Percentiles rank a stretch among this genome's conserved stretches.
These are phyloP conservation scores for Zaprionus obscuricornis DNA, from an alignment of 2,888 invertebrate species.

Conservation along the genomic window DNA sequence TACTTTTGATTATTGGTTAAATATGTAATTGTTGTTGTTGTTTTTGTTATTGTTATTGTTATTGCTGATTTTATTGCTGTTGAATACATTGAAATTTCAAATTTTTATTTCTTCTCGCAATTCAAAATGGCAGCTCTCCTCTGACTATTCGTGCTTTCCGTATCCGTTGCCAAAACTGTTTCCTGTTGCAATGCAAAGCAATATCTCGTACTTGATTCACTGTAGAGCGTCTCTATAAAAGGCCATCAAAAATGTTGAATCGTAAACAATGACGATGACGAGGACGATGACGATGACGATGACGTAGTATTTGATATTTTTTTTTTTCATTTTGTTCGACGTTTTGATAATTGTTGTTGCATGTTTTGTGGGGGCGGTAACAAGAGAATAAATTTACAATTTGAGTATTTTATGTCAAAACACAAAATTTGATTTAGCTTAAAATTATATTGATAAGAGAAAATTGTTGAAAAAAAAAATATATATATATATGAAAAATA, in stretches of 20 bases:
- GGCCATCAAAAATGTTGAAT: no score
- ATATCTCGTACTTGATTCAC: conserved; percentile 73
- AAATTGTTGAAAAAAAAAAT: conserved; percentile 39
- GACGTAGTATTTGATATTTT: no score
- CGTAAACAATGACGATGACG: neutral
- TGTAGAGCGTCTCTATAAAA: conserved; percentile 70
- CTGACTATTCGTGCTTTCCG: conserved; percentile 29
- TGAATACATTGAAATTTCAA: no score
- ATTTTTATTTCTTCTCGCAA: conserved; percentile 65
- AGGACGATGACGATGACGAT: neutral
- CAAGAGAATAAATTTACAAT: conserved; percentile 68
- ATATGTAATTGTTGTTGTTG: conserved; percentile 49
- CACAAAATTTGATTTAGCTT: conserved; percentile 37
- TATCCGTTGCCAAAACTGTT: conserved; percentile 39
- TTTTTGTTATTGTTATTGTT: conserved; percentile 39
- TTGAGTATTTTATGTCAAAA: conserved; percentile 61
- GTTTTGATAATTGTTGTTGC: conserved; percentile 27
- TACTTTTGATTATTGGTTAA: conserved; percentile 60
- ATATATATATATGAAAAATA: conserved; percentile 19
- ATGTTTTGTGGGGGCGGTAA: conserved; percentile 56
- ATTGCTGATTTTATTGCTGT: conserved; percentile 21
- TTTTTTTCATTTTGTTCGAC: conserved; percentile 19
- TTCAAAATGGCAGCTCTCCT: conserved; percentile 37
- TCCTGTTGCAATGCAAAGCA: conserved; percentile 67
- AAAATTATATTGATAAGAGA: conserved; percentile 38